Base-by-base conservation (phyloP, 2,113 vertebrate species). In the Phasianus colchicus region DNA sequence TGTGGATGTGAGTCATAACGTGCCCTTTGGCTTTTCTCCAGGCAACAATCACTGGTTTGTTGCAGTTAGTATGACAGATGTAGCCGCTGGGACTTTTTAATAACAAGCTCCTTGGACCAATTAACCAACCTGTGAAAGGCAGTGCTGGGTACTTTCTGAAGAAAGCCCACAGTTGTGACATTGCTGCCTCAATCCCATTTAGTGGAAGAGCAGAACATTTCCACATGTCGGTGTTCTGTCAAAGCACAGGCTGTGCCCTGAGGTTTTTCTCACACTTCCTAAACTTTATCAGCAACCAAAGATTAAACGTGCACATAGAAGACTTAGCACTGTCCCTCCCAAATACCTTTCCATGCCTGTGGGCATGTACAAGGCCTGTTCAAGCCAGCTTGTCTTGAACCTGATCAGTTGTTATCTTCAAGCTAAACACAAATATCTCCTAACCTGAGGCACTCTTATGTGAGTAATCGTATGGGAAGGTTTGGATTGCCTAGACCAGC, bases 341-440 rank as follows among this genome's bases (percentile, higher is more conserved):
- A 93, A 89, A 96, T 93, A 94, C 92, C 45, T 91, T 81, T 78
- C 75, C 32, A 9, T 73, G 81, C 81, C 84, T 88, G 67, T 66
- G 16, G 94, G 87, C 94, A 83, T 14, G 65, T 90, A 93, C 76
- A 90, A 94, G 52, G 65, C 93, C 94, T 95, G 92, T 43, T 90
- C 61, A 71, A 89, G 77, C 73, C 32, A 91, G 34, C 21, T 87
- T 93, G 77, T 4, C 77, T 90, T 82, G 29, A 93, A 87, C 57
- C 30, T 78, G 76, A 90, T 84, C 80, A 17, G 61, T 75, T 58
- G 14, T 34, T 65, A 91, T 95, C 78, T 93, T 93, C 74, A 60
- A 85, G n/a, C 64, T 38, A 95, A 95, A 78, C 48, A 78, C 27
- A 65, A 86, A 36, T 76, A 70, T 8, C 34, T 87, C 89, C 43